A percentile compares a stretch with the other conserved stretches of the same genome.
Conservation (phyloP, 2,888 invertebrate genomes). For the Amphipoea oculea region DNA sequence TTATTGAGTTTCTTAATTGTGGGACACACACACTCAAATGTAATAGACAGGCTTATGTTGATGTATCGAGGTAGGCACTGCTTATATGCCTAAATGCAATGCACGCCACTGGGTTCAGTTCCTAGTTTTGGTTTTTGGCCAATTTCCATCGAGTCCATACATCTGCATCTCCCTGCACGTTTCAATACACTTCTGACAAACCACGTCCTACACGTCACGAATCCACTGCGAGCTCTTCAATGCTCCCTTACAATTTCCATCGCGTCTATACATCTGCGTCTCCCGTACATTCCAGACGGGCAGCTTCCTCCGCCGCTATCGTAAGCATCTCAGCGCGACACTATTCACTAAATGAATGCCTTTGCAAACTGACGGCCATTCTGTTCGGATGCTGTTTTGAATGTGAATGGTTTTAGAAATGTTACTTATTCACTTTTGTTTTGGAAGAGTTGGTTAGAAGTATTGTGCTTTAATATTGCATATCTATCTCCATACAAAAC, state of each 20-base stretch:
- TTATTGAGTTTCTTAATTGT: no score
- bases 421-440: constrained; percentile 41
- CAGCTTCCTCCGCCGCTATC: constrained; percentile 53
- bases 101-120: no score
- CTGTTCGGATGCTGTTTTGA: constrained; percentile 40
- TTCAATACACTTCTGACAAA: background rate
- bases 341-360: constrained; percentile 62
- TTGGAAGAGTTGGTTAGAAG: constrained; percentile 5
- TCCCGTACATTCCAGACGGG: constrained; percentile 35
- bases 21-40: no score
- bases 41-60: no score
- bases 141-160: background rate
- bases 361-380: constrained; percentile 44
- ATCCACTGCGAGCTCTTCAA: background rate
- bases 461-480: background rate
- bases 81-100: no score
- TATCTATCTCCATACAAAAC: background rate
- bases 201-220: background rate
- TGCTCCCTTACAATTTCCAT: constrained; percentile 4
- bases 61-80: no score
- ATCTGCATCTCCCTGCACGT: background rate
- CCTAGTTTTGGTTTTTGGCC: no score
- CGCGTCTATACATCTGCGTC: constrained; percentile 14
- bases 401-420: constrained; percentile 58
- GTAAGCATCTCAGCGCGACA: constrained; percentile 54